These are phyloP conservation scores for Hypanus sabinus DNA, from an alignment of 2,113 vertebrate species.

Conservation along the genomic window DNA sequence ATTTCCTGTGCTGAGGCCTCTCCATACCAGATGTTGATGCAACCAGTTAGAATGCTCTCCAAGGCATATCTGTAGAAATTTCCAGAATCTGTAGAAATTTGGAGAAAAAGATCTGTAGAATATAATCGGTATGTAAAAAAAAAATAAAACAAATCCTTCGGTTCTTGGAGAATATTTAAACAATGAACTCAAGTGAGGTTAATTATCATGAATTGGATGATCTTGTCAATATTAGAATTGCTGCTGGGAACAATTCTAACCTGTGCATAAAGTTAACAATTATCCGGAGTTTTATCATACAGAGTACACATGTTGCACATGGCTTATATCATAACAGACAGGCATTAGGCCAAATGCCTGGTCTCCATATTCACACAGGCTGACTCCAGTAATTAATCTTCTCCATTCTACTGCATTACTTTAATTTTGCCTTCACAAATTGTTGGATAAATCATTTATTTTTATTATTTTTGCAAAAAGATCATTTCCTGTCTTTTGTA, in stretches of 20 bases:
- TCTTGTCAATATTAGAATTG: not conserved
- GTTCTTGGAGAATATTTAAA: not conserved
- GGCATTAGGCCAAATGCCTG: slow-evolving; percentile 28
- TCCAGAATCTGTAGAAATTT: too few relatives aligned
- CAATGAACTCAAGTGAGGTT: not conserved
- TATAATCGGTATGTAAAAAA: not conserved
- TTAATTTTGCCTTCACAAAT: slow-evolving; percentile 32
- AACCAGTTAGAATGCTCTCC: too few relatives aligned
- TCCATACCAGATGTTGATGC: too few relatives aligned
- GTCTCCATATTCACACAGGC: not conserved
- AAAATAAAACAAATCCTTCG: not conserved
- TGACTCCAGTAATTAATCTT: slow-evolving; percentile 13
- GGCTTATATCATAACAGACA: slow-evolving; percentile 21
- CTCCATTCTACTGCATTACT: slow-evolving; percentile 28
- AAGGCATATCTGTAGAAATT: too few relatives aligned
- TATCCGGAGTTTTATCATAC: not conserved
- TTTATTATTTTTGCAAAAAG: slow-evolving; percentile 44
- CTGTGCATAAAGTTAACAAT: not conserved
- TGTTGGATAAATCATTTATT: slow-evolving; percentile 28
- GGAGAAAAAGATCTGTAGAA: too few relatives aligned
- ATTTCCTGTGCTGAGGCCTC: too few relatives aligned
- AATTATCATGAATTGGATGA: not conserved
- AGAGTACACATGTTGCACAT: slow-evolving; percentile 17
- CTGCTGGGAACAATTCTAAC: slow-evolving; percentile 8
- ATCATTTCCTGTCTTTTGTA: slow-evolving; percentile 47